Conservation (phyloP, 2,113 vertebrate species). For the Trogon surrucura region DNA sequence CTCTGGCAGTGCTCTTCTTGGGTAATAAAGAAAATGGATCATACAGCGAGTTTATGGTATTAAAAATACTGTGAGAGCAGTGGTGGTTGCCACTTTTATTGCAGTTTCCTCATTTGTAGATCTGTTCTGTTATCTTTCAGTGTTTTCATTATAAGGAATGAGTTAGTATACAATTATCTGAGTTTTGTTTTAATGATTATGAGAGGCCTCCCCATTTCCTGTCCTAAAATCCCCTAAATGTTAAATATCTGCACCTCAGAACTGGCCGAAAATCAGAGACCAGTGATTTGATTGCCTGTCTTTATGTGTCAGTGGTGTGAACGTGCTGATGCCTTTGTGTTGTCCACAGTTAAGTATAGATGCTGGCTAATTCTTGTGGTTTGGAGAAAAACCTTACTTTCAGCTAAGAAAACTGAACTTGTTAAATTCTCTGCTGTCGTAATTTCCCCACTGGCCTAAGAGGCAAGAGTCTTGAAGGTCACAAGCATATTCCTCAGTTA, state of each 20-base stretch:
- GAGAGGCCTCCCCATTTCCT: conserved; percentile 22
- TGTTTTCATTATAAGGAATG: neutral
- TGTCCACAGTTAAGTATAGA: neutral
- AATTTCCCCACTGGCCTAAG: neutral
- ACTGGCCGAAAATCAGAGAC: conserved; percentile 2
- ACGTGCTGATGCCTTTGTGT: neutral
- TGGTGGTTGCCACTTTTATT: neutral
- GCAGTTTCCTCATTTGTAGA: neutral
- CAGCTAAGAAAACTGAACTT: neutral
- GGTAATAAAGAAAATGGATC: neutral
- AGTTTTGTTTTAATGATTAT: conserved; percentile 2
- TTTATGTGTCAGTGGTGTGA: neutral
- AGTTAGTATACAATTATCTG: neutral
- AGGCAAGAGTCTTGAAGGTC: neutral
- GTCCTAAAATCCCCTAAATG: conserved; percentile 9
- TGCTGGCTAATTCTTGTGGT: neutral
- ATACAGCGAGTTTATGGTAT: neutral
- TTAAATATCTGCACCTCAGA: conserved; percentile 22
- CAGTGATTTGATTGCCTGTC: neutral
- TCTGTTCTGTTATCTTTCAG: neutral
- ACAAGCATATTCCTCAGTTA: neutral
- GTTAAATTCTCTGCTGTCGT: neutral
- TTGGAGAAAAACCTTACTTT: neutral
- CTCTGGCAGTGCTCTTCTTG: neutral
- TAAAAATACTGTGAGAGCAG: neutral